Evolutionary conservation across 2,888 invertebrate genomes (phyloP).

Genomic region (Acanthopleura granulata): DNA sequence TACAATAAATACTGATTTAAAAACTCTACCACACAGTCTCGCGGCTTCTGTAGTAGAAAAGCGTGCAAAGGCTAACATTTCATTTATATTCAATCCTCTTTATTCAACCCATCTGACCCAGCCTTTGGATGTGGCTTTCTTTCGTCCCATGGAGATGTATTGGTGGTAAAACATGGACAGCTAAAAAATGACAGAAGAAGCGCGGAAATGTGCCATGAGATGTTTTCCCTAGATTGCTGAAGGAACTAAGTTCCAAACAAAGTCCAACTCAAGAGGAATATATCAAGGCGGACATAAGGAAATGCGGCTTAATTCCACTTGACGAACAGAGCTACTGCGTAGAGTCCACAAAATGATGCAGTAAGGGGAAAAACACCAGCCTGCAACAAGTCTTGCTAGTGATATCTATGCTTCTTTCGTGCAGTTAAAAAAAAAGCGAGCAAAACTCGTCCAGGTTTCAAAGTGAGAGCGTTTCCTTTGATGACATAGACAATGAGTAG

Average conservation of each 20-base stretch:
- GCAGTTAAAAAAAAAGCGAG: neutral
- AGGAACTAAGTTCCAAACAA: neutral
- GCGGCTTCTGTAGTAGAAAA: constrained; percentile 46
- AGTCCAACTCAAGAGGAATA: neutral
- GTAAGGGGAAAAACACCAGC: neutral
- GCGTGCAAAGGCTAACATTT: constrained; percentile 61
- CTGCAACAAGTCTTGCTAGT: neutral
- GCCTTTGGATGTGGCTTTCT: constrained; percentile 32
- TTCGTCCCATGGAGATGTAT: constrained; percentile 26
- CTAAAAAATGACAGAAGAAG: constrained; percentile 2
- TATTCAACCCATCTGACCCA: constrained; percentile 38
- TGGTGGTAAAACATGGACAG: constrained; percentile 24
- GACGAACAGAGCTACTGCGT: neutral
- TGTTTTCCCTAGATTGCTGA: constrained; percentile 16
- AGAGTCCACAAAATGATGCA: neutral
- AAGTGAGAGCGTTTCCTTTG: neutral
- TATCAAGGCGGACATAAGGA: neutral
- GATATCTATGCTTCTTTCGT: neutral
- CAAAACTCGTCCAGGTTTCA: neutral
- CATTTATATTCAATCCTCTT: constrained; percentile 44
- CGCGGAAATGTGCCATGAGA: neutral
- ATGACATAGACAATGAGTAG: neutral
- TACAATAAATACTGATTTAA: too few species aligned
- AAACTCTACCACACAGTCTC: too few species aligned
- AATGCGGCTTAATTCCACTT: constrained; percentile 1